phyloP scores from a whole-genome alignment of 1,140 invertebrate genomes.

The Drosophila arawakana region DNA sequence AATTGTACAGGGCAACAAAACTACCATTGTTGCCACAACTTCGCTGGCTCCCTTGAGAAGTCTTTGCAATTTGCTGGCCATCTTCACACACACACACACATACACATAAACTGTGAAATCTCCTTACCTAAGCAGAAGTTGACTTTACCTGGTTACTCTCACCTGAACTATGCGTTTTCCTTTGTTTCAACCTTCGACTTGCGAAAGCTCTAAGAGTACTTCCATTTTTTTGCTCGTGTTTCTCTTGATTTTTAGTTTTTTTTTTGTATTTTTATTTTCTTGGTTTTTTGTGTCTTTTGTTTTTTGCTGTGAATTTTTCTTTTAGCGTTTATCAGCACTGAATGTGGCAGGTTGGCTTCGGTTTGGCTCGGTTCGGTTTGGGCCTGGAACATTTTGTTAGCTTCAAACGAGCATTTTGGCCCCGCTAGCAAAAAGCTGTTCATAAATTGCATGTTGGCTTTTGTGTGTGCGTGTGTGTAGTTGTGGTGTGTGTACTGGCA shows the following conservation, averaged over 20 bases:
- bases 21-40: constrained; percentile 39
- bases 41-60: constrained; percentile 44
- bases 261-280: neutral
- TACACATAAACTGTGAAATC: constrained; percentile 5
- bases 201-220: constrained; percentile 7
- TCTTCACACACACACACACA: constrained; percentile 18
- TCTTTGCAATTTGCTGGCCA: constrained; percentile 43
- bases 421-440: constrained; percentile 76
- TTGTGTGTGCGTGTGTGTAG: constrained; percentile 45
- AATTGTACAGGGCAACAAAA: constrained; percentile 25
- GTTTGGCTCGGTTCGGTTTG: constrained; percentile 1
- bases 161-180: constrained; percentile 37
- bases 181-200: constrained; percentile 18
- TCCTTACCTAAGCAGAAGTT: constrained; percentile 15
- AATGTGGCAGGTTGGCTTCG: constrained; percentile 36
- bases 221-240: constrained; percentile 10
- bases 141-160: constrained; percentile 26
- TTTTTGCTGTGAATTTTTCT: constrained; percentile 14
- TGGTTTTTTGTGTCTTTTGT: neutral
- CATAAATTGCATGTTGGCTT: constrained; percentile 83
- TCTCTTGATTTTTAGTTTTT: neutral
- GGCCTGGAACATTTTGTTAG: constrained; percentile 68
- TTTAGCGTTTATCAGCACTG: constrained; percentile 42
- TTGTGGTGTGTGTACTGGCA: constrained; percentile 38
- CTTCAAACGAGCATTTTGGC: constrained; percentile 79